Evolutionary conservation across 2,888 invertebrate genomes (phyloP), one percentile per base, ranked within the genome.

Genomic region (Diabrotica balteata): DNA sequence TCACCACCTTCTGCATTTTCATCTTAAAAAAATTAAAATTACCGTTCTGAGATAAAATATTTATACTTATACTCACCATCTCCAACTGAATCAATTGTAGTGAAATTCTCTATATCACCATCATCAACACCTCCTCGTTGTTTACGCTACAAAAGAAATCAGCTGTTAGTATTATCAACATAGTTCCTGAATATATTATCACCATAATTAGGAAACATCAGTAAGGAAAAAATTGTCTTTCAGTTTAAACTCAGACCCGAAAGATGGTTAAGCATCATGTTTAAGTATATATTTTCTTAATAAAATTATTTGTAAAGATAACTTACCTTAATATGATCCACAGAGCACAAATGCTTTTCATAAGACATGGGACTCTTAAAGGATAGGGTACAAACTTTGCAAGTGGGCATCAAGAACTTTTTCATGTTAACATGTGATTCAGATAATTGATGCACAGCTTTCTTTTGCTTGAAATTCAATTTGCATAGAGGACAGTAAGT

Each of bases 41-140:
- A 59, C 7, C 10, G 68, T 58, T 64, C 68, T 70, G 67, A 72
- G 63, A 53, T 74, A 65, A 66, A 77, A 59, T 51, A 10, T n/a
- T 10, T 17, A 17, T 17, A 17, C 17, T 17, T 17, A 17, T 17
- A 17, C 17, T 17, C 17, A 17, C 17, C 9, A 44, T 93, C 93
- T 7, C 94, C 94, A 45, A 94, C 93, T 4, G 94, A 94, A 83
- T 95, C 94, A n/a, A 95, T 88, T 0, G 94, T 94, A 87, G 93
- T 92, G 80, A 94, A 94, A 80, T 93, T 93, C 74, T 93, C 93
- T 73, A 94, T 86, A 84, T 93, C 92, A 75, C 91, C 91, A 8
- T 86, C 87, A 32, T 90, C 92, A 63, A 87, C 91, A 11, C 87
- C 87, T 17, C 87, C 89, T 79, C 86, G 82, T 62, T 89, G 88